Evolutionary conservation across 2,888 invertebrate species (phyloP), one percentile per base, ranked within the genome.

Genomic region (Zaprionus obscuricornis): DNA sequence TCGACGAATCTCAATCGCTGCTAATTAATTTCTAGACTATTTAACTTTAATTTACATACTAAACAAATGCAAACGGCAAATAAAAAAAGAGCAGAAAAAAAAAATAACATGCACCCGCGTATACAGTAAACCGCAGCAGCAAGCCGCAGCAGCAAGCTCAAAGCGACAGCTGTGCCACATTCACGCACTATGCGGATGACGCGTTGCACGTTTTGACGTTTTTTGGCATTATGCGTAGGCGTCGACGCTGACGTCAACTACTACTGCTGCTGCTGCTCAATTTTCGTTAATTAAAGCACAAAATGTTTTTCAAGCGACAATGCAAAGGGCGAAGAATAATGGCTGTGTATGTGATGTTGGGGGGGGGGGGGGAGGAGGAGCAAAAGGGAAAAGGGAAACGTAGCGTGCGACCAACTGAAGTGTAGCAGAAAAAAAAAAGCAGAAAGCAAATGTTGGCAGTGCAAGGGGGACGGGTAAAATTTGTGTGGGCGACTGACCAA

Each of bases 11-110:
- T 85, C 79, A 85, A 82, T 82, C 82, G 85, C 79, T 79, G 82
- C 83, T 82, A 82, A 82, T 85, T 82, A 82, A 82, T 82, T 83
- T 85, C 85, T 85, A 85, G 83, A 67, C 77, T 85, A 85, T 82
- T 82, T 76, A 79, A 78, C 79, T n/a, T 76, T 83, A 70, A 83
- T 83, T 83, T 83, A 85, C 85, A 85, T 83, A 68, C 74, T 66
- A 62, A 70, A 72, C 71, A 67, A 67, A 70, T 66, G 74, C 69
- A 34, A 52, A n/a, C n/a, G n/a, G n/a, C n/a, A n/a, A n/a, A n/a
- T n/a, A n/a, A n/a, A n/a, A n/a, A n/a, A n/a, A n/a, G n/a, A n/a
- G n/a, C n/a, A n/a, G n/a, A n/a, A n/a, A n/a, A n/a, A n/a, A n/a
- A n/a, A n/a, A 46, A 11, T 43, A 45, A 64, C 67, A 74, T 71